Evolutionary conservation across 2,888 invertebrate genomes (phyloP), one percentile per base, ranked within the genome.

Genomic region (Thyatira batis): DNA sequence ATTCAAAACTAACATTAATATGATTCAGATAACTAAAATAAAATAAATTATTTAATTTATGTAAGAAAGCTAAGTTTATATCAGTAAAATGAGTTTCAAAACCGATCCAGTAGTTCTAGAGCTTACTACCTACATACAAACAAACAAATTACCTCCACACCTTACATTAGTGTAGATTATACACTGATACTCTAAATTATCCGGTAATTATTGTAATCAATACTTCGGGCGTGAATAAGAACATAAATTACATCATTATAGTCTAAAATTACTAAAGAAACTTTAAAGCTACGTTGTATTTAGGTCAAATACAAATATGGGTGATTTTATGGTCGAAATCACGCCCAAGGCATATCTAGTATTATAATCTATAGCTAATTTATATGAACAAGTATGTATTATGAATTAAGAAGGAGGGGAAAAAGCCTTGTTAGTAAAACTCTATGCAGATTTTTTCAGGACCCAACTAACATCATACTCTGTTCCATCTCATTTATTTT

Each of bases 271-370:
- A 39, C 28, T 5, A 5, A 17, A 20, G 27, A 48, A 17, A 46
- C 13, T 25, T 10, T 17, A 48, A 48, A 28, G 48, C 48, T 3
- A 39, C 39, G 39, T 39, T 46, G 50, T 46, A 59, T 59, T 56
- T 33, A 51, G 59, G 59, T 45, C 59, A 55, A 25, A 51, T 53
- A 49, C 49, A 55, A 59, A 55, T 56, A 59, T 30, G 51, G 48
- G 45, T 45, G 59, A 55, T 59, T 59, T 56, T 55, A 39, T 17
- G 17, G 13, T 39, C 39, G 39, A 44, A 48, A 48, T 45, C 46
- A 53, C 51, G 52, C 49, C 51, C 25, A 46, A 50, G 44, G 46
- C 39, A 46, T 54, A 48, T 48, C 48, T 17, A 28, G 48, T 20
- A 11, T 28, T 28, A 48, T 17, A 39, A 39, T 39, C 39, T 39